Conservation (phyloP, 2,113 vertebrate genomes). For the Takifugu bimaculatus region DNA sequence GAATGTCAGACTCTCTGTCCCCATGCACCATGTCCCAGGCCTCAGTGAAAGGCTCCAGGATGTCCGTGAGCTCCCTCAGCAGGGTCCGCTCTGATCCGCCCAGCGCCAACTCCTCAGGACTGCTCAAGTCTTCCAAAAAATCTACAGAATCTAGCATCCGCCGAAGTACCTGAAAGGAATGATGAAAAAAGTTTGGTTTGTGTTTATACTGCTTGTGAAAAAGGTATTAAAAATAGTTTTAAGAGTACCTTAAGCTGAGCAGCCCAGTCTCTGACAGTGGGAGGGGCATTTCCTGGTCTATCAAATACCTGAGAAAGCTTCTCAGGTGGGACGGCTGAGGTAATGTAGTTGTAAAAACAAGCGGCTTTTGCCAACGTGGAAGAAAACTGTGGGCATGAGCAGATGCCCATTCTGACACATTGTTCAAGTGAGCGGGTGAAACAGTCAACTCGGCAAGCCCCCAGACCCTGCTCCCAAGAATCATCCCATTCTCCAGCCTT, state of each 20-base stretch:
- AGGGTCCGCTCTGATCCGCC: slow-evolving; percentile 60
- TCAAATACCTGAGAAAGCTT: slow-evolving; percentile 76
- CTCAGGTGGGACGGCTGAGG: slow-evolving; percentile 74
- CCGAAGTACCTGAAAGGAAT: slow-evolving; percentile 58
- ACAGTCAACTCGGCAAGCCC: slow-evolving; percentile 72
- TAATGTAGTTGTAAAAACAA: slow-evolving; percentile 75
- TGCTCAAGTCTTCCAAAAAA: slow-evolving; percentile 76
- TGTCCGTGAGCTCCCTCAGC: slow-evolving; percentile 72
- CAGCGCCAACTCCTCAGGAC: slow-evolving; percentile 67
- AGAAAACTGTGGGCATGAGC: slow-evolving; percentile 65
- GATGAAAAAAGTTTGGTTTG: not conserved
- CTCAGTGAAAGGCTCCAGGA: slow-evolving; percentile 77
- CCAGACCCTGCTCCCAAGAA: slow-evolving; percentile 69
- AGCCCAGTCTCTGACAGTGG: slow-evolving; percentile 66
- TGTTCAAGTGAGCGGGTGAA: slow-evolving; percentile 73
- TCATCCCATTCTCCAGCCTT: slow-evolving; percentile 55
- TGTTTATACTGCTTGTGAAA: not conserved
- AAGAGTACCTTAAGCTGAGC: slow-evolving; percentile 69
- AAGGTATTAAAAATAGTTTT: not conserved
- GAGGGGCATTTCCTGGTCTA: slow-evolving; percentile 18
- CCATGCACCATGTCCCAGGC: slow-evolving; percentile 79
- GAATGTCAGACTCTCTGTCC: slow-evolving; percentile 55
- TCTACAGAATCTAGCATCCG: slow-evolving; percentile 75
- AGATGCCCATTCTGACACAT: slow-evolving; percentile 72
- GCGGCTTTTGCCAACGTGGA: slow-evolving; percentile 70